Percentiles rank a stretch among this genome's conserved stretches.
Conservation (phyloP, 2,113 vertebrate genomes). For the Macquaria australasica region DNA sequence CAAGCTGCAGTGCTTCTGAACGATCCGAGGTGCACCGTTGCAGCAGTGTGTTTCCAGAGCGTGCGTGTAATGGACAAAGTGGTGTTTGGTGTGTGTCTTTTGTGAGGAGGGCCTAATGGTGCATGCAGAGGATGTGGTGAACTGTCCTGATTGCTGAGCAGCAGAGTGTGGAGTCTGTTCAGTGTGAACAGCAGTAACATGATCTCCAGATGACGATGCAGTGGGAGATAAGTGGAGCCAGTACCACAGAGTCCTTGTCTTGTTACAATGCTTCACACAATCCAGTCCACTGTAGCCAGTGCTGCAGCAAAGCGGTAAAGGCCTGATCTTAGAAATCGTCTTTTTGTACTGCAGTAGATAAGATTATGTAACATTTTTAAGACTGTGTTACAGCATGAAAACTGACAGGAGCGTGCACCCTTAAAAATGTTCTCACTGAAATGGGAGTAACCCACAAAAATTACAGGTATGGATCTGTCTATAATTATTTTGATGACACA, state of each 20-base stretch:
- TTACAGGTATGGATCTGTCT: slow-evolving; percentile 39
- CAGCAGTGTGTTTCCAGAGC: slow-evolving; percentile 2
- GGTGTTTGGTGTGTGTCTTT: slow-evolving; percentile 7
- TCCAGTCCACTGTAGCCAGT: slow-evolving; percentile 4
- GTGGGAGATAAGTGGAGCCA: slow-evolving; percentile 42
- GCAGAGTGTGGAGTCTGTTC: slow-evolving; percentile 42
- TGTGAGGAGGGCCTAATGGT: slow-evolving; percentile 32
- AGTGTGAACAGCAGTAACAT: slow-evolving; percentile 43
- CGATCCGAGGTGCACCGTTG: neutral
- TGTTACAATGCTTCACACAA: slow-evolving; percentile 8
- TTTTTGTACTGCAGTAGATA: neutral
- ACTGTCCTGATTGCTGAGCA: slow-evolving; percentile 49
- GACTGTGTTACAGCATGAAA: neutral
- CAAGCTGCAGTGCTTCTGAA: slow-evolving; percentile 11
- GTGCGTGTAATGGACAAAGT: slow-evolving; percentile 34
- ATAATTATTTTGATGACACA: slow-evolving; percentile 53
- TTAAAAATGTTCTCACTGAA: neutral
- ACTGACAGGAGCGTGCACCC: neutral
- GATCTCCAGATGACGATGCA: slow-evolving; percentile 41
- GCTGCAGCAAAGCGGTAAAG: neutral
- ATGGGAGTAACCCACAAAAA: slow-evolving; percentile 57
- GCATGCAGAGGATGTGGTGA: slow-evolving; percentile 73
- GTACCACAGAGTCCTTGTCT: slow-evolving; percentile 24
- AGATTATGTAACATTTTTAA: slow-evolving; percentile 15
- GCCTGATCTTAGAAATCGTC: neutral